Percentiles rank a stretch among this genome's conserved stretches.
phyloP scores from a whole-genome alignment of 1,140 invertebrate species.

The Stegodyphus dumicola region DNA sequence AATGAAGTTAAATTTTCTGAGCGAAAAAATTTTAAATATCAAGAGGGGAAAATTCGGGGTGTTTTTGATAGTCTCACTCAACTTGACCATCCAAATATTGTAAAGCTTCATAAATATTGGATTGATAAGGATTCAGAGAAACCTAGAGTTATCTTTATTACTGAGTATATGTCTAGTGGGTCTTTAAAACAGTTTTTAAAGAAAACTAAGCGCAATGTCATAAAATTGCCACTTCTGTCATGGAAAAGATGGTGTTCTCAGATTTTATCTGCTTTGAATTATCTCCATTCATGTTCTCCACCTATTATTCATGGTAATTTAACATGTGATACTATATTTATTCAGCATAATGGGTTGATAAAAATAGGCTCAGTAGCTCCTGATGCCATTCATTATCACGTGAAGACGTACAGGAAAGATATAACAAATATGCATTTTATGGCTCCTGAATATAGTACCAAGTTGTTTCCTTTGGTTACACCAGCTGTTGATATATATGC shows the following conservation, averaged over 20 bases:
- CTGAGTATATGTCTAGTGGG: constrained; percentile 99
- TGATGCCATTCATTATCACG: constrained; percentile 98
- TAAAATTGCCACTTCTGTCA: constrained; percentile 76
- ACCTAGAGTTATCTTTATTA: constrained; percentile 98
- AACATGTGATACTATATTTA: constrained; percentile 99
- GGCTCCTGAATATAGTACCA: constrained; percentile 91
- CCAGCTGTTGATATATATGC: constrained; percentile 97
- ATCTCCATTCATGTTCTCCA: constrained; percentile 98
- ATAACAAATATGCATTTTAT: constrained; percentile 95
- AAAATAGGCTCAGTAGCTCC: constrained; percentile 98
- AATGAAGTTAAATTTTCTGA: constrained; percentile 99
- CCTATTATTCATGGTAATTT: constrained; percentile 99
- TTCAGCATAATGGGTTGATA: constrained; percentile 99
- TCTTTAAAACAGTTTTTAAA: constrained; percentile 99
- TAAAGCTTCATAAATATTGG: constrained; percentile 99
- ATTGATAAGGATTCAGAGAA: constrained; percentile 96
- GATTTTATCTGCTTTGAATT: constrained; percentile 98
- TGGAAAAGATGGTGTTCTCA: constrained; percentile 99
- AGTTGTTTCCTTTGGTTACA: constrained; percentile 64
- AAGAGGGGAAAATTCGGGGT: constrained; percentile 96
- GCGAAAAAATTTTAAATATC: constrained; percentile 91
- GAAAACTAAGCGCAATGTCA: constrained; percentile 95
- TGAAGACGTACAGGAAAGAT: constrained; percentile 83
- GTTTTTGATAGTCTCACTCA: constrained; percentile 98
- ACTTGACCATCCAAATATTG: constrained; percentile 97